Conservation (phyloP, 2,113 vertebrate genomes). For the Dicaeum eximium region DNA sequence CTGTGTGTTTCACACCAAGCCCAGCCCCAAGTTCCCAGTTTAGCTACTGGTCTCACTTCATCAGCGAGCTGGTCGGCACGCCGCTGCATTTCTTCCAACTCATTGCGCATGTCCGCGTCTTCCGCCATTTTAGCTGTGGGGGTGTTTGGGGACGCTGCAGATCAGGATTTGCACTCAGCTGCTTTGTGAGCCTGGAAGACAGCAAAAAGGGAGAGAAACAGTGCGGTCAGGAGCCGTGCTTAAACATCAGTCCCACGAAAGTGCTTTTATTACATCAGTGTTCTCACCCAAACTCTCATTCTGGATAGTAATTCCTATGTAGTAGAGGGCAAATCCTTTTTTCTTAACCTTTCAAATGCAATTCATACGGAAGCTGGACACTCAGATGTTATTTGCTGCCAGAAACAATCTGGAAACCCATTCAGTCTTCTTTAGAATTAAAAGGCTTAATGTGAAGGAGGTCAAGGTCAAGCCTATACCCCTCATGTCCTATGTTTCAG, state of each 20-base stretch:
- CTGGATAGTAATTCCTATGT: not conserved
- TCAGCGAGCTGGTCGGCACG: constrained; percentile 95
- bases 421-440: not conserved
- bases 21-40: not conserved
- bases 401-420: not conserved
- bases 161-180: constrained; percentile 64
- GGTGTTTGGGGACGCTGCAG: constrained; percentile 66
- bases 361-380: not conserved
- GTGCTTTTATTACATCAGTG: not conserved
- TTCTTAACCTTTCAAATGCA: not conserved
- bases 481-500: not conserved
- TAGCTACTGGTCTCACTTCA: constrained; percentile 78
- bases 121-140: constrained; percentile 88
- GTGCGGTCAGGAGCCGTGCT: not conserved
- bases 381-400: not conserved
- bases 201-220: constrained; percentile 24
- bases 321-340: not conserved
- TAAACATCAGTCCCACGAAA: not conserved
- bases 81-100: constrained; percentile 98
- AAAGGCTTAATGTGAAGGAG: not conserved
- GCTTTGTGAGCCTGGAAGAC: constrained; percentile 62
- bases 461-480: not conserved
- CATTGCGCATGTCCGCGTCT: constrained; percentile 98
- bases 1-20: not conserved
- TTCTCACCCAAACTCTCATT: not conserved